Base-by-base conservation (phyloP, 1,140 invertebrate species). In the Brachionus rotundiformis region DNA sequence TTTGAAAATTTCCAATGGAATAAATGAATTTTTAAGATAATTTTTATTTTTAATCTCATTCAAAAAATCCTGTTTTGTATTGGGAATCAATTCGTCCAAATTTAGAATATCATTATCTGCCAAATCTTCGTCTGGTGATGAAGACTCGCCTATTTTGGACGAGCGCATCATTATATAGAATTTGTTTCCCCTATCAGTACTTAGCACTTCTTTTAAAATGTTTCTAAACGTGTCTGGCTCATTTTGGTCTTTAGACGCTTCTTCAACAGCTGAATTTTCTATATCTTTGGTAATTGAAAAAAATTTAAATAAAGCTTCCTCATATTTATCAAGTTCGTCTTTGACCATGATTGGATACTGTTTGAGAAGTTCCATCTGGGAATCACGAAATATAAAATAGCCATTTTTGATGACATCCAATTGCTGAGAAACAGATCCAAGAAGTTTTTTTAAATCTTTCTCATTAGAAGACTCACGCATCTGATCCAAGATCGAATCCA, bases 391-490 rank as follows among this genome's bases (percentile, higher is more conserved):
- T 13, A 3, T 13, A 13, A 85, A 84, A 85, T 84, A 88, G 85
- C 84, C 83, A 77, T 84, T 82, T 84, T 84, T 86, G 61, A 88
- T 88, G 47, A 84, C 85, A 3, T 85, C 84, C 41, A 88, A 82
- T 84, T 86, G 85, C 11, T 84, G 84, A 0, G 85, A 80, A 2
- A 84, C 85, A 79, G 84, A 86, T 10, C 71, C 77, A 2, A 88
- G 83, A 27, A 84, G 85, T 54, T 84, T 83, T 71, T 84, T 84
- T 1, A 88, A 84, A 7, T 81, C 84, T 27, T 82, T 82, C 79
- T 87, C 87, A 11, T 83, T 84, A 13, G 86, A 84, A 76, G 87
- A 87, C 61, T 88, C 87, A 80, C 87, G 83, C 87, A 88, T 87
- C 61, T 85, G 82, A 83, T 88, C 87, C 86, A 88, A 86, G 0